Evolutionary conservation across 1,140 invertebrate genomes (phyloP), one percentile per base, ranked within the genome.

Genomic region (Dendroctonus valens): DNA sequence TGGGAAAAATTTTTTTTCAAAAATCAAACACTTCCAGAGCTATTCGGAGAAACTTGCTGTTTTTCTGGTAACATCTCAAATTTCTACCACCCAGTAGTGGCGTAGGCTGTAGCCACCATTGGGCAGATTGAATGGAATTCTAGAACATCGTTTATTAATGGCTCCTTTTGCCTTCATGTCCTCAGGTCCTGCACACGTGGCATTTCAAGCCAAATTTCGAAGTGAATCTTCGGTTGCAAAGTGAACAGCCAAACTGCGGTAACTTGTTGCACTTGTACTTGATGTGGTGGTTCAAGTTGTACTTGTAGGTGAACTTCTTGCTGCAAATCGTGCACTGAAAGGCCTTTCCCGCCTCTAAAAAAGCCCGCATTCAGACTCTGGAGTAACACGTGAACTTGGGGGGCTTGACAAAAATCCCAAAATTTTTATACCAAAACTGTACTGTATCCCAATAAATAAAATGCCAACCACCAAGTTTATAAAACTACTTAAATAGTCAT

Each of bases 201-300:
- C 26, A 2, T 26, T 26, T 26, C 3, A 26, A 3, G 26, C 26
- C 26, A 26, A 26, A 26, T 26, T 26, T 26, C 3, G 26, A 26
- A 26, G 26, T 26, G n/a, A 79, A 81, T 62, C 77, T 79, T 65
- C 77, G 79, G 0, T 76, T 65, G 65, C 82, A 84, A 0, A 76
- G 59, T 0, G 68, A 62, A 63, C 83, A 84, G 53, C 78, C 77
- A 72, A 84, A 84, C 59, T 79, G 75, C 0, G 81, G 81, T 41
- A 81, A 76, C 41, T 81, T 80, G 38, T 79, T 75, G 63, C 79
- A 80, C 77, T 92, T 90, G 69, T 91, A 89, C 76, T 85, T 89
- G 74, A 89, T 86, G 78, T 92, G 91, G 7, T 88, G 83, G 0
- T 48, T 52, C 41, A 74, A 42, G 26, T 80, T 81, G 37, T 44